phyloP scores from a whole-genome alignment of 2,888 invertebrate species.

The Lycaena phlaeas region DNA sequence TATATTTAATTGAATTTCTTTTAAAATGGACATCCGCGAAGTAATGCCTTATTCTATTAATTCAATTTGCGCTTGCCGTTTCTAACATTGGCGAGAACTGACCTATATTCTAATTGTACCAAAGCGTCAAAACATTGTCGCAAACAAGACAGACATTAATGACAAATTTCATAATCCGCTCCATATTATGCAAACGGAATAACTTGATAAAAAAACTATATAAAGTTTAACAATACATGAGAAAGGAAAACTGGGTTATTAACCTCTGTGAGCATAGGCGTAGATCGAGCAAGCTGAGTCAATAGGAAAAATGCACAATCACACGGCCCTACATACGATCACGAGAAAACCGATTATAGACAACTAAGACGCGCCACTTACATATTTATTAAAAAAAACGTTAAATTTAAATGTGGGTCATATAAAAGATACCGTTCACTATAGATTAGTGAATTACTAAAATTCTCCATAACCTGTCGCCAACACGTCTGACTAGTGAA shows the following conservation, averaged over 20 bases:
- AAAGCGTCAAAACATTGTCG: no score
- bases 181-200: slow-evolving; percentile 17
- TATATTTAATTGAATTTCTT: no score
- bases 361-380: slow-evolving; percentile 2
- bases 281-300: slow-evolving; percentile 40
- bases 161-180: slow-evolving; percentile 12
- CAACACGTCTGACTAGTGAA: no score
- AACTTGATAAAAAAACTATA: slow-evolving; percentile 14
- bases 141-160: slow-evolving; percentile 5
- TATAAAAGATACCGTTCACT: slow-evolving; percentile 14
- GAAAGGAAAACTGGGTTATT: slow-evolving; percentile 48
- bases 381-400: not conserved
- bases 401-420: slow-evolving; percentile 1
- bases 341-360: slow-evolving; percentile 11
- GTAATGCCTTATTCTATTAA: no score
- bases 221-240: slow-evolving; percentile 20
- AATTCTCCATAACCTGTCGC: not conserved
- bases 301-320: slow-evolving; percentile 29
- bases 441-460: slow-evolving; percentile 4
- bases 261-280: slow-evolving; percentile 45
- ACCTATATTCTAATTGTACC: no score
- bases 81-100: no score
- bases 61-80: no score
- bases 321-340: slow-evolving; percentile 12
- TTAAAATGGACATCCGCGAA: no score